Evolutionary conservation across 2,888 invertebrate genomes (phyloP).

Genomic region (Dexiosoma caninum): DNA sequence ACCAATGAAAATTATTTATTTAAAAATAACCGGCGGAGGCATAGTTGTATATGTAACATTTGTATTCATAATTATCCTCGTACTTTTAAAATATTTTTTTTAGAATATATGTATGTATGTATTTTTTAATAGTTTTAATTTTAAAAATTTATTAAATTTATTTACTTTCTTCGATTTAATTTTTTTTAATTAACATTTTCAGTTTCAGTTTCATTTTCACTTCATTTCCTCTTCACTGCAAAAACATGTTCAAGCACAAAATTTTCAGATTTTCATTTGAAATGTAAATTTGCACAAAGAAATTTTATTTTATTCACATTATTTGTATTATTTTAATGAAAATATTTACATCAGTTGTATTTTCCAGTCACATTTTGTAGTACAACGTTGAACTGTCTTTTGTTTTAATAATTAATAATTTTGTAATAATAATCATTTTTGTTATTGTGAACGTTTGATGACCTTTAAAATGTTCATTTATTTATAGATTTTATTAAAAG

Average conservation of each 20-base stretch:
- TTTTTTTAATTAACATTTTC: no score
- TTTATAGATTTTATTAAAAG: constrained; percentile 16
- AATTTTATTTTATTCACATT: background rate
- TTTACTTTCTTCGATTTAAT: no score
- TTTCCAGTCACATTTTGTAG: constrained; percentile 49
- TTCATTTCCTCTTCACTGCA: no score
- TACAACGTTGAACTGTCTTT: background rate
- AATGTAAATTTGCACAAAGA: background rate
- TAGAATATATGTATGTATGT: background rate
- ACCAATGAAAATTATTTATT: background rate
- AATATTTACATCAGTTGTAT: constrained; percentile 5
- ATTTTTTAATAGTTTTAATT: background rate
- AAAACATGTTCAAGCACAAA: background rate
- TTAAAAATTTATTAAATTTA: background rate
- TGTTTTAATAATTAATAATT: background rate
- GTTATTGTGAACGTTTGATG: constrained; percentile 30
- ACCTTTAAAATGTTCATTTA: constrained; percentile 5
- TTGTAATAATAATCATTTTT: constrained; percentile 8
- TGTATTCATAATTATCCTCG: no score
- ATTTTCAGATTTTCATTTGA: background rate
- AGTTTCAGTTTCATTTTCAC: no score
- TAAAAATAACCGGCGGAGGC: background rate
- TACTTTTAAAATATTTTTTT: background rate
- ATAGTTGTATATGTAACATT: background rate
- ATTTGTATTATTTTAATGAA: background rate